Evolutionary conservation across 2,113 vertebrate species (phyloP), one percentile per base, ranked within the genome.

Genomic region (Mobula hypostoma): DNA sequence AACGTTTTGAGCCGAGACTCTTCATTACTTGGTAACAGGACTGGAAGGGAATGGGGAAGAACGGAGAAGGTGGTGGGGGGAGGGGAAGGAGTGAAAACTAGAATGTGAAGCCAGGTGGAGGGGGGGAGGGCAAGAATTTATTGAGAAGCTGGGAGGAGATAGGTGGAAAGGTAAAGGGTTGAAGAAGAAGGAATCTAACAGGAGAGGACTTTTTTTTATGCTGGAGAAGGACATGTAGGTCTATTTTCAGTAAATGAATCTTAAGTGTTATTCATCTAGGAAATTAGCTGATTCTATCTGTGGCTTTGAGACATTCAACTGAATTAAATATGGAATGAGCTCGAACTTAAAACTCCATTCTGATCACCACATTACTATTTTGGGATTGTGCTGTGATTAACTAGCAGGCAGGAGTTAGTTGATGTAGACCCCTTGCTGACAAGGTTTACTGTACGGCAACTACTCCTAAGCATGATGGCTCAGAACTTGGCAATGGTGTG

Each of bases 401-500:
- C 36, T 32, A 74, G 36, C 24, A 48, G 68, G 36, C 91, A 93
- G 74, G 91, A 56, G 68, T 29, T 93, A 17, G 24, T 9, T 70
- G 11, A 7, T 29, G 19, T 32, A 24, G 7, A 32, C 29, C 24
- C 19, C 68, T 21, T 40, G 66, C 90, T 92, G 66, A 92, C 21
- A 72, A n/a, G 63, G 8, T 0, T 32, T 48, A 92, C 19, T 72
- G 63, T 92, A 72, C 24, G 12, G 58, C 66, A 12, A 14, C 40
- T 61, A 48, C 19, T 9, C 68, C 70, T 92, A 5, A 24, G 90
- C 36, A 92, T 32, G 70, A 70, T 91, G 88, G 72, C 66, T 92
- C 90, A 72, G 66, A 63, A 72, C 32, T 92, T 32, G 68, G 32
- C 68, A 72, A 92, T 92, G 90, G 63, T 92, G 90, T 40, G 68